Percentiles rank a stretch among this genome's conserved stretches.
phyloP scores from a whole-genome alignment of 2,113 vertebrate species.

The Hystrix cristata region DNA sequence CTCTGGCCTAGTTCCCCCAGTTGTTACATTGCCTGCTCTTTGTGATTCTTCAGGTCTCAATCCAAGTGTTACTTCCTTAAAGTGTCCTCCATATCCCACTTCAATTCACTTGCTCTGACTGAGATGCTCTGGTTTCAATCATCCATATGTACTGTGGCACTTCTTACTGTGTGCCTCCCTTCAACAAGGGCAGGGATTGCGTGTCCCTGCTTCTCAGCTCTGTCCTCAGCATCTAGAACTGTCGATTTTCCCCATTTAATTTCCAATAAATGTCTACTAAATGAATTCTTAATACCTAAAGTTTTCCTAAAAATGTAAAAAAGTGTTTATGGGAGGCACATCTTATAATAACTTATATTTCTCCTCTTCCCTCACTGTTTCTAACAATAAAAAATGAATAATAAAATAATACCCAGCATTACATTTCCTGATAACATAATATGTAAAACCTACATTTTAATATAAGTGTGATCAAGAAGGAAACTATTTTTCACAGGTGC shows the following conservation, averaged over 20 bases:
- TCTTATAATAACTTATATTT: background rate
- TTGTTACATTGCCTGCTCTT: background rate
- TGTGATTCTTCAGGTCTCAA: background rate
- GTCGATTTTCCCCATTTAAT: background rate
- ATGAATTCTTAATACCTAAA: background rate
- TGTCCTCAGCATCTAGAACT: background rate
- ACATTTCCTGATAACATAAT: background rate
- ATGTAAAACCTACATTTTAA: slow-evolving; percentile 14
- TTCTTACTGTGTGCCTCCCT: background rate
- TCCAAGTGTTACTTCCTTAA: background rate
- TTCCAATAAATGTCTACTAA: background rate
- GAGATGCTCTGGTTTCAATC: background rate
- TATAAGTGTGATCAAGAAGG: background rate
- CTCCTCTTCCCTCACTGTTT: background rate
- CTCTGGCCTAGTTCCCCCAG: background rate
- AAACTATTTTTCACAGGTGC: background rate
- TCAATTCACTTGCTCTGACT: background rate
- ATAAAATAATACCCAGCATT: background rate
- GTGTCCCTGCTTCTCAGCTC: background rate
- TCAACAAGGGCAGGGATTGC: background rate
- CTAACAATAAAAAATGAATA: background rate
- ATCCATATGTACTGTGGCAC: background rate
- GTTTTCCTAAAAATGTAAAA: background rate
- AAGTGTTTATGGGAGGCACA: background rate
- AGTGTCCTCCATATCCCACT: background rate